Evolutionary conservation across 2,888 invertebrate species (phyloP), one percentile per base, ranked within the genome.

Genomic region (Hypomecis punctinalis): DNA sequence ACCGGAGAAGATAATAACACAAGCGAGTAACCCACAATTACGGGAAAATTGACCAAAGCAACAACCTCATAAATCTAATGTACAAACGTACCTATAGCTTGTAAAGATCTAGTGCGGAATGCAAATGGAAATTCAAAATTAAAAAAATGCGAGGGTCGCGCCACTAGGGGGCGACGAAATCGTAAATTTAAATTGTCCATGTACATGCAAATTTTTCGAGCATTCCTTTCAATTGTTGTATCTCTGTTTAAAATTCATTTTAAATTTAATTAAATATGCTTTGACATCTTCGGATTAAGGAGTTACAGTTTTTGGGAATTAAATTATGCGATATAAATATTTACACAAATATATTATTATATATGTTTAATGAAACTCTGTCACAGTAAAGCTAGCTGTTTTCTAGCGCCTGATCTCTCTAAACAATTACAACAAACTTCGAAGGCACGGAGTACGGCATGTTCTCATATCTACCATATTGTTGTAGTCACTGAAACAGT

Each of bases 131-230:
- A 91, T 91, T 90, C 91, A 92, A 92, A 92, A 91, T 91, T 89
- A 88, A 90, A 91, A 90, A 91, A 91, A 88, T 79, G 85, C 85
- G 90, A 90, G 91, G 91, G 91, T 89, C 86, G 86, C 76, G 71
- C 79, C 83, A 77, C 83, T 76, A 73, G 84, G 87, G 89, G 91
- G 88, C 79, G 85, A 82, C 72, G 84, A 84, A 89, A 89, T 86
- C 92, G 91, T 91, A 92, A 93, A 92, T 93, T 91, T 90, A 91
- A 91, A 92, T 91, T 90, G 91, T 91, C 88, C 90, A 89, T 87
- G 85, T 85, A 88, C 86, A 91, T 91, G 91, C 87, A 91, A 91
- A 91, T 92, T 90, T 89, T 82, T 83, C 77, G 81, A 82, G 77
- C 78, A 83, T 86, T 82, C 86, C 83, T 84, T 88, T 86, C 88